Base-by-base conservation (phyloP, 2,797 vertebrate species). In the Meda fulgida region DNA sequence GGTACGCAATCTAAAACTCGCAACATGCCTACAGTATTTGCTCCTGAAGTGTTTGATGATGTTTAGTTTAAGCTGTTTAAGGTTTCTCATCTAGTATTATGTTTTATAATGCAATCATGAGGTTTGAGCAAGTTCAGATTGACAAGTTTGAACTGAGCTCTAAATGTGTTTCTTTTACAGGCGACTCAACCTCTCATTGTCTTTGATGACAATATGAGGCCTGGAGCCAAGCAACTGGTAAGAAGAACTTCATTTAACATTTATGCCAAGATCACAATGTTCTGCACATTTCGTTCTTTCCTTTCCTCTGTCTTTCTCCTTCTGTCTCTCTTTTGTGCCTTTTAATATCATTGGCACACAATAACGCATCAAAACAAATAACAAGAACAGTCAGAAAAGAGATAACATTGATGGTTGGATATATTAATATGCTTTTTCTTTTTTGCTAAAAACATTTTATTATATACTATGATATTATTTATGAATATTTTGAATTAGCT, bases 151-250 rank as follows among this genome's bases (percentile, higher is more conserved):
- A 75, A 65, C 71, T 55, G 38, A 23, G 10, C 46, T 80, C 21
- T 71, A 66, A 36, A 34, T 73, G 40, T 65, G 72, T 29, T 51
- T 80, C 26, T 60, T 84, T 89, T 82, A 29, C 92, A 96, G 94
- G 91, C 89, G 69, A 76, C 84, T 2, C 93, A 92, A 83, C 91
- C 93, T 36, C 93, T 95, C 0, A 95, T 96, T 51, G 89, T 94
- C 51, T 95, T 96, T 88, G 93, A 94, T 31, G 93, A 94, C 31
- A 65, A 91, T 31, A 83, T 87, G 29, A 88, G 89, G 36, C 69
- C 65, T 21, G 87, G 88, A 83, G 81, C 85, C 9, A 53, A 70
- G 86, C 91, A 91, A 78, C 89, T 81, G 89, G 92, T 84, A 31
- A 67, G 72, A 65, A 48, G 55, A 78, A 13, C 40, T 78, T 43